Conservation (phyloP, 35 echinoderm and acorn worm genomes). For the Heliocidaris tuberculata region DNA sequence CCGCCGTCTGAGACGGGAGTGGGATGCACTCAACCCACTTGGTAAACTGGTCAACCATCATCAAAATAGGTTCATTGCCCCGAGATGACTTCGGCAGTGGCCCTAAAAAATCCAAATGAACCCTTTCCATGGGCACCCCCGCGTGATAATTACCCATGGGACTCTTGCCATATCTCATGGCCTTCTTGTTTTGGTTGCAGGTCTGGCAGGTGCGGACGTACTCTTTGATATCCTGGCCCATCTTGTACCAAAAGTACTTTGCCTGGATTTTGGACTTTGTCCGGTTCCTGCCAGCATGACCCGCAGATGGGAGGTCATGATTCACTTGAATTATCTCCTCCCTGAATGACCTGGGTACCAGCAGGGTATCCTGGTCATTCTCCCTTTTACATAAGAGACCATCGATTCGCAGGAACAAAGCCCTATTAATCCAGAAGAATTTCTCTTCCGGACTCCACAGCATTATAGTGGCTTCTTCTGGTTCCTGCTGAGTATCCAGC, state of each 20-base stretch:
- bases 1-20: no score
- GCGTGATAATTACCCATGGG: conserved; percentile 42
- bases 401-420: conserved; percentile 17
- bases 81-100: no score
- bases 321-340: conserved; percentile 14
- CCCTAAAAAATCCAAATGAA: no score
- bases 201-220: no score
- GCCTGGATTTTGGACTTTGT: neutral
- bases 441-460: conserved; percentile 41
- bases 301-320: conserved; percentile 56
- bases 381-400: conserved; percentile 39
- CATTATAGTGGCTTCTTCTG: conserved; percentile 31
- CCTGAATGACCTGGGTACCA: conserved; percentile 8
- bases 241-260: conserved; percentile 57
- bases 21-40: conserved; percentile 56
- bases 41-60: no score
- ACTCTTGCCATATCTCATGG: neutral
- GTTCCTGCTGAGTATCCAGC: conserved; percentile 23
- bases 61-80: no score
- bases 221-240: conserved; percentile 38
- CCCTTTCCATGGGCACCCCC: no score
- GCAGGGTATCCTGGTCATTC: neutral
- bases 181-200: conserved; percentile 57
- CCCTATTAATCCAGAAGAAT: conserved; percentile 47
- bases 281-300: conserved; percentile 33